Evolutionary conservation across 1,140 invertebrate genomes (phyloP).

Genomic region (Ips nitidus): DNA sequence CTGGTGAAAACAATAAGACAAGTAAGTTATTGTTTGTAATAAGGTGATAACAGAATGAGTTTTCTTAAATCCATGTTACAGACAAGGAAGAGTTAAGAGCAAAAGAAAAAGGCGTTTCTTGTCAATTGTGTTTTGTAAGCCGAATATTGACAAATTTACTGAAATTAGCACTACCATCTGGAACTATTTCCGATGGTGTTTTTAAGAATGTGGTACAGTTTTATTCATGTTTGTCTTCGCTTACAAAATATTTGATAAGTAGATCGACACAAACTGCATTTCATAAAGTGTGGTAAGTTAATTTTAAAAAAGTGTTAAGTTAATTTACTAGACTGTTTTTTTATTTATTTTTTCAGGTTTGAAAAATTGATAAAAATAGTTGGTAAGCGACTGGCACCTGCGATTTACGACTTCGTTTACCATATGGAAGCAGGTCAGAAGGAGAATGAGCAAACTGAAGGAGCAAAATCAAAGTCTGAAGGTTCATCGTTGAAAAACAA

Average conservation of each 20-base stretch:
- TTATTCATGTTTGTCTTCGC: constrained; percentile 52
- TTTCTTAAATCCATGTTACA: constrained; percentile 36
- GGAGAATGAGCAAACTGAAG: constrained; percentile 48
- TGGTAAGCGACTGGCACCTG: constrained; percentile 58
- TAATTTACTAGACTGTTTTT: not conserved
- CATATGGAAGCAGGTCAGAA: constrained; percentile 35
- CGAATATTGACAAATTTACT: constrained; percentile 52
- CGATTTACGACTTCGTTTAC: constrained; percentile 58
- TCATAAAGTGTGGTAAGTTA: constrained; percentile 52
- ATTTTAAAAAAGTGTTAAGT: not conserved
- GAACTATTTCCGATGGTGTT: constrained; percentile 50
- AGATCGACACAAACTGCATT: constrained; percentile 54
- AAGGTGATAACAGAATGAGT: too few species aligned
- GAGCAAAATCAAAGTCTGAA: constrained; percentile 50
- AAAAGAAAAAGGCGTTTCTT: constrained; percentile 55
- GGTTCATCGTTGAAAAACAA: constrained; percentile 56
- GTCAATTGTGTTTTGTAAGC: constrained; percentile 53
- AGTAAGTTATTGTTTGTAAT: constrained; percentile 37
- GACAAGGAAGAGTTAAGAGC: constrained; percentile 51
- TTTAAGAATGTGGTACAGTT: constrained; percentile 56
- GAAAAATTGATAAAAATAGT: constrained; percentile 59
- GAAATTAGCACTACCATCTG: constrained; percentile 49
- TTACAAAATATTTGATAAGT: constrained; percentile 56
- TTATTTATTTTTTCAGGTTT: constrained; percentile 51
- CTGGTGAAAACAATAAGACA: constrained; percentile 45